phyloP scores from a whole-genome alignment of 2,797 vertebrate genomes.

The Glossophaga mutica region DNA sequence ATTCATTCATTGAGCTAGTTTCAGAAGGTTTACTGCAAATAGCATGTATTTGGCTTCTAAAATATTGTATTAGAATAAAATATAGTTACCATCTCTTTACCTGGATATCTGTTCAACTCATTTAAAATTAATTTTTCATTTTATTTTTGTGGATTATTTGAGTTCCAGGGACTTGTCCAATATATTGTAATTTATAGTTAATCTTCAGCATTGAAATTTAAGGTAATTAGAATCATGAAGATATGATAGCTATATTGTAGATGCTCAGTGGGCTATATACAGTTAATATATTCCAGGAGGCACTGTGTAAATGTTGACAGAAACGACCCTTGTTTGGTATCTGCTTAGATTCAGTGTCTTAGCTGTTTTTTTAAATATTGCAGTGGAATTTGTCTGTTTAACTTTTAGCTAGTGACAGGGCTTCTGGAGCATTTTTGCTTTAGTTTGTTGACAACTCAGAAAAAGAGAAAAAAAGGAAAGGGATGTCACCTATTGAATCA shows the following conservation, averaged over 20 bases:
- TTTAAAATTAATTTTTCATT: constrained; percentile 33
- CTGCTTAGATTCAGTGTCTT: not conserved
- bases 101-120: not conserved
- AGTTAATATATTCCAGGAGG: not conserved
- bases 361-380: constrained; percentile 32
- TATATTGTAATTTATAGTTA: constrained; percentile 17
- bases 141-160: not conserved
- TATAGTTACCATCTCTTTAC: not conserved
- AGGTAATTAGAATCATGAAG: not conserved
- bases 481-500: not conserved
- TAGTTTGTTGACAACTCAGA: constrained; percentile 25
- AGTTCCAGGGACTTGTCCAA: not conserved
- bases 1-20: not conserved
- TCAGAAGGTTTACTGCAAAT: not conserved
- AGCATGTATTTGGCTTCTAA: not conserved
- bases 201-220: not conserved
- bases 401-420: constrained; percentile 2
- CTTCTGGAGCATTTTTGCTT: constrained; percentile 35
- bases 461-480: not conserved
- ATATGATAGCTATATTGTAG: not conserved
- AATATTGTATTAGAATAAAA: not conserved
- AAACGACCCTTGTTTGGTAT: not conserved
- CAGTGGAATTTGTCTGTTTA: constrained; percentile 18
- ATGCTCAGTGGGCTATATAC: not conserved
- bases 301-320: not conserved